These are phyloP conservation scores for Epinotia demarniana DNA, from an alignment of 2,888 invertebrate species.

Conservation along the genomic window DNA sequence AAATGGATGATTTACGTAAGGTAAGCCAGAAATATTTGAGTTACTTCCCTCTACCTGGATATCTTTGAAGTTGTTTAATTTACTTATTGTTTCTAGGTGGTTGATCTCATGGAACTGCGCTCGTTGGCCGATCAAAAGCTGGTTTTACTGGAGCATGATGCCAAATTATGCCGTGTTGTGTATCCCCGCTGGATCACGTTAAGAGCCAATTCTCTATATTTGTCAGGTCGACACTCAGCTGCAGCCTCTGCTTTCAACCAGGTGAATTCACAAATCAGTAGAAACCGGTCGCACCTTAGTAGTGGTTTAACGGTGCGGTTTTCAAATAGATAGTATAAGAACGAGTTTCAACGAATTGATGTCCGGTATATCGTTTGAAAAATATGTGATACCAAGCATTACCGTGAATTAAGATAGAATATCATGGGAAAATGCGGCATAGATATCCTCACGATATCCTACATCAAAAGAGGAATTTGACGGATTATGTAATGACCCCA, in stretches of 20 bases:
- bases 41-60: background rate
- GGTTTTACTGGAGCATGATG: conserved; percentile 65
- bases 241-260: conserved; percentile 62
- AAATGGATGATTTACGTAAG: conserved; percentile 76
- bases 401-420: too few relatives aligned
- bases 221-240: conserved; percentile 64
- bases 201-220: conserved; percentile 64
- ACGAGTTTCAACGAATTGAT: too few relatives aligned
- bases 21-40: conserved; percentile 51
- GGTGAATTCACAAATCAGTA: conserved; percentile 54
- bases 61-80: background rate
- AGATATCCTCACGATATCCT: too few relatives aligned
- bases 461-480: too few relatives aligned
- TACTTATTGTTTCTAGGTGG: conserved; percentile 62
- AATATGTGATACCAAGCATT: too few relatives aligned
- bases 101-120: conserved; percentile 76
- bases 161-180: conserved; percentile 61
- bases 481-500: too few relatives aligned
- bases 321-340: background rate
- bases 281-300: background rate
- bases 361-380: too few relatives aligned
- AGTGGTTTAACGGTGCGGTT: background rate
- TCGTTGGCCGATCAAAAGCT: conserved; percentile 76
- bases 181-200: conserved; percentile 74
- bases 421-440: too few relatives aligned